Conservation (phyloP, 1,140 invertebrate genomes). For the Brevipalpus yothersi region DNA sequence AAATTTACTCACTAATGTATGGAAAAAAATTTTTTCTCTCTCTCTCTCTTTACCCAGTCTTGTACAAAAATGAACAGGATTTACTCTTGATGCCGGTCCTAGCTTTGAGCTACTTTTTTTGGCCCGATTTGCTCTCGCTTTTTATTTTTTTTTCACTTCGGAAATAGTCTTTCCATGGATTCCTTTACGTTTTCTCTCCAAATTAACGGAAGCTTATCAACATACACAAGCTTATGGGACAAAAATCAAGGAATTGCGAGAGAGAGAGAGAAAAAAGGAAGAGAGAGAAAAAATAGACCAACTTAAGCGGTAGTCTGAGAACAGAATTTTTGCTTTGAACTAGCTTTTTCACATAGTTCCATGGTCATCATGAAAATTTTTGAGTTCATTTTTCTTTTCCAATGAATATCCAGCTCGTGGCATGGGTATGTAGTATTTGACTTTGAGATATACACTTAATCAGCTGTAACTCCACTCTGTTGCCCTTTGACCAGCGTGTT, state of each 20-base stretch:
- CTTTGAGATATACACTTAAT: neutral
- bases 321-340: neutral
- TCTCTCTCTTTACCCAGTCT: too few relatives aligned
- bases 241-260: neutral
- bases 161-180: neutral
- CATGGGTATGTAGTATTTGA: neutral
- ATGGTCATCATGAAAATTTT: neutral
- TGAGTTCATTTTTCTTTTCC: neutral
- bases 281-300: neutral
- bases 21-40: too few relatives aligned
- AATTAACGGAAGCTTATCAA: neutral
- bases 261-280: neutral
- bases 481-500: too few relatives aligned
- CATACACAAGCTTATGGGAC: neutral
- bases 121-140: too few relatives aligned
- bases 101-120: too few relatives aligned
- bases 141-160: too few relatives aligned
- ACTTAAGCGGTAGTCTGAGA: neutral
- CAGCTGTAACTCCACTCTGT: too few relatives aligned
- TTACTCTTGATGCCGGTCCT: too few relatives aligned
- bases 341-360: neutral
- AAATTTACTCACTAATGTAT: too few relatives aligned
- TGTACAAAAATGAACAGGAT: too few relatives aligned
- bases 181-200: neutral
- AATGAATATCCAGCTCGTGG: neutral